Conservation (phyloP, 1,140 invertebrate genomes). For the Drosophila kepulauana region DNA sequence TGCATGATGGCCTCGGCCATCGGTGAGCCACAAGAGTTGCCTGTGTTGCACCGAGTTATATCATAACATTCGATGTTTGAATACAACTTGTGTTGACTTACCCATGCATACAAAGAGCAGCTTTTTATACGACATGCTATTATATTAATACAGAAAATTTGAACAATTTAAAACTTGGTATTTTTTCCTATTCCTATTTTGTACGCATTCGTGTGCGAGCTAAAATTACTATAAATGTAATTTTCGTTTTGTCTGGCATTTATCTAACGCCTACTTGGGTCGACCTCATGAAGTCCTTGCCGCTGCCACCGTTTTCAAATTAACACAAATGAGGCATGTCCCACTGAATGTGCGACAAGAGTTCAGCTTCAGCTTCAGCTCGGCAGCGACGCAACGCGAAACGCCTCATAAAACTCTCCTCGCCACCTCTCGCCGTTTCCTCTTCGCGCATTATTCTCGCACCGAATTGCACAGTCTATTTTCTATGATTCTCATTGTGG, state of each 20-base stretch:
- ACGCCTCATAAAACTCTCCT: conserved; percentile 24
- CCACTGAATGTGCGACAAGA: conserved; percentile 27
- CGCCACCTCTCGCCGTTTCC: neutral
- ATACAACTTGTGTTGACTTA: conserved; percentile 1
- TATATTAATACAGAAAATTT: conserved; percentile 7
- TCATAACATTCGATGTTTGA: neutral
- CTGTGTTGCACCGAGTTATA: neutral
- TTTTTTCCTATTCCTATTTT: neutral
- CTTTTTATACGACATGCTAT: conserved; percentile 57
- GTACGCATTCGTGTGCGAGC: too few species aligned
- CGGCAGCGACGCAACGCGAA: neutral
- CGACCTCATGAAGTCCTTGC: conserved; percentile 1
- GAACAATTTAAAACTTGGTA: neutral
- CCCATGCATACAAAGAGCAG: conserved; percentile 71
- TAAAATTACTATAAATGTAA: neutral
- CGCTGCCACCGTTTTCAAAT: conserved; percentile 30
- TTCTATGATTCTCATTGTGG: conserved; percentile 31
- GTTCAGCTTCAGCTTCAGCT: neutral
- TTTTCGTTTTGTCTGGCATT: neutral
- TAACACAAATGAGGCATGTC: conserved; percentile 46
- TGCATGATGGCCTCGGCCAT: conserved; percentile 74
- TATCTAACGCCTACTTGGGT: conserved; percentile 11
- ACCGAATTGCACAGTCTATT: conserved; percentile 26
- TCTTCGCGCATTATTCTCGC: conserved; percentile 3
- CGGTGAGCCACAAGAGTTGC: conserved; percentile 71